Base-by-base conservation (phyloP, 2,797 vertebrate species). In the Sebastes itinus region DNA sequence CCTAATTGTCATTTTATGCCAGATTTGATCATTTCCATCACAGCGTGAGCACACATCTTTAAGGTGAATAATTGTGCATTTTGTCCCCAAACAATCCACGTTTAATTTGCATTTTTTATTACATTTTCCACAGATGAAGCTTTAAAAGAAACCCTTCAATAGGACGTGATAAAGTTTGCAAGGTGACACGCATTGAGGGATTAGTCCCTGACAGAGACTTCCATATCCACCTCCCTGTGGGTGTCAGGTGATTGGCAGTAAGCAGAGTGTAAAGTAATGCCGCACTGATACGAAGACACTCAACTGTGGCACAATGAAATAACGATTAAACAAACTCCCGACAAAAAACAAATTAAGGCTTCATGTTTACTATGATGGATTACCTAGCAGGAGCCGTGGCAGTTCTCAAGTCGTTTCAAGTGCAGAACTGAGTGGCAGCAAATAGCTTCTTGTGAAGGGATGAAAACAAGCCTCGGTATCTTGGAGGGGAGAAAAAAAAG, bases 331-430 rank as follows among this genome's bases (percentile, higher is more conserved):
- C 87, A 88, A 85, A 90, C 67, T 70, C 20, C 33, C 75, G 85
- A 88, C 84, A 90, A 87, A 46, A 84, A 77, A 33, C 76, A 90
- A 94, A 89, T 87, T 56, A 89, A 78, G 78, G 68, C 76, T 69
- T 46, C 18, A 2, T 84, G 83, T 88, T 91, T 75, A 70, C 81
- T 22, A 25, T 89, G 90, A 93, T 91, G 89, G 85, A 93, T 93
- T 90, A 82, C 85, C 81, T 69, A 3, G 66, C 67, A 0, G 32
- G n/a, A 81, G 84, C 65, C 2, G 64, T 59, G 23, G 72, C 63
- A 77, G 65, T 81, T 88, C 77, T 67, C 74, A 82, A 79, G 64
- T 74, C 82, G 79, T 91, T 91, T 90, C 83, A 73, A 82, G 83
- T 86, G 28, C 7, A 30, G 62, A 84, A 75, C n/a, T 84, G 87